Percentiles rank a stretch among this genome's conserved stretches.
These are phyloP conservation scores for Montipora foliosa DNA, from an alignment of 64 coral and sea anemone genomes.

Conservation along the genomic window DNA sequence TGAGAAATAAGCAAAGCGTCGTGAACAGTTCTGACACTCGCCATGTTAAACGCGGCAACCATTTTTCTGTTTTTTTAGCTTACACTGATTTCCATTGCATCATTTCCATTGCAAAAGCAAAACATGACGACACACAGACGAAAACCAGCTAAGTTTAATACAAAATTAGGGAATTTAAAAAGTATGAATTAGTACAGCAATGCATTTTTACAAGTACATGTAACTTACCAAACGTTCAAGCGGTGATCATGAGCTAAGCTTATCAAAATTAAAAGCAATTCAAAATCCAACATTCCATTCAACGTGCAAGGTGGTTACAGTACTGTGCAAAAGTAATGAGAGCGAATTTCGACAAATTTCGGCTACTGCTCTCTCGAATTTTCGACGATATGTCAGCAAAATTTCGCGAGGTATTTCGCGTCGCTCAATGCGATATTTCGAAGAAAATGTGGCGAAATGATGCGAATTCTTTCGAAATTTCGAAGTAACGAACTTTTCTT, in stretches of 20 bases:
- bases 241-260: not conserved
- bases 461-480: too few relatives aligned
- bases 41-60: not conserved
- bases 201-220: not conserved
- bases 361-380: too few relatives aligned
- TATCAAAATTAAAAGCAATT: conserved; percentile 9
- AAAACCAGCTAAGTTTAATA: conserved; percentile 9
- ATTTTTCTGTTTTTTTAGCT: not conserved
- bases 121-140: conserved; percentile 5
- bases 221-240: conserved; percentile 3
- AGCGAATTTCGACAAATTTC: too few relatives aligned
- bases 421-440: too few relatives aligned
- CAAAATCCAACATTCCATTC: not conserved
- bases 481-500: too few relatives aligned
- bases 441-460: too few relatives aligned
- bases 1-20: too few relatives aligned
- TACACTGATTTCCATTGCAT: conserved; percentile 14
- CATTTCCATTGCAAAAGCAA: conserved; percentile 2
- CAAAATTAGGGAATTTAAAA: not conserved
- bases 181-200: not conserved
- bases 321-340: too few relatives aligned
- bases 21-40: too few relatives aligned
- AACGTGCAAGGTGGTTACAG: not conserved
- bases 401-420: too few relatives aligned
- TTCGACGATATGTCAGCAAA: too few relatives aligned